Percentiles rank a stretch among this genome's conserved stretches.
phyloP scores from a whole-genome alignment of 2,888 invertebrate genomes.

The Euclidia mi region DNA sequence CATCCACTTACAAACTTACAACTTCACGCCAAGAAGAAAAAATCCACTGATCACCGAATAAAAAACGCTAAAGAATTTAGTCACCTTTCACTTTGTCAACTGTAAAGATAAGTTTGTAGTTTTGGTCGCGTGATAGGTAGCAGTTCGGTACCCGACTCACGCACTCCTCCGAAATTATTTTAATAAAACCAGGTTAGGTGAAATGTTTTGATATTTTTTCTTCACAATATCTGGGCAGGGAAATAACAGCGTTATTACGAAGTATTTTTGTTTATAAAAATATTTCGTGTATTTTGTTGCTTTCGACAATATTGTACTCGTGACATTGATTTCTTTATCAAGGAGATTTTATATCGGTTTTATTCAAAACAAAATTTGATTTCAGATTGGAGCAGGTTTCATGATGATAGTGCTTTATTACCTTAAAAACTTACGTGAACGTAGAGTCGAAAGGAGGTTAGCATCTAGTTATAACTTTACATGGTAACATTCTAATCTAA shows the following conservation, averaged over 20 bases:
- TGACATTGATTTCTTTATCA: background rate
- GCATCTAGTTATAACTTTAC: too few relatives aligned
- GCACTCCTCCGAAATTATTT: conserved; percentile 87
- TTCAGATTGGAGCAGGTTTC: background rate
- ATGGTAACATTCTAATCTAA: too few relatives aligned
- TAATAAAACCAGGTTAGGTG: conserved; percentile 86
- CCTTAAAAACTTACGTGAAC: too few relatives aligned
- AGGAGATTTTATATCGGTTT: conserved; percentile 1
- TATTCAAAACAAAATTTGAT: background rate
- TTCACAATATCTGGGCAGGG: conserved; percentile 54
- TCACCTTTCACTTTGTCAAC: conserved; percentile 41
- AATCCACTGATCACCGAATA: conserved; percentile 35
- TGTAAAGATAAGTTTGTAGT: conserved; percentile 65
- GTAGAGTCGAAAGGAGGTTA: too few relatives aligned
- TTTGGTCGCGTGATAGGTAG: conserved; percentile 76
- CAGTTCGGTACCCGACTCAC: conserved; percentile 81
- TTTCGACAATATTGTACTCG: background rate
- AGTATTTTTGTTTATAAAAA: conserved; percentile 28
- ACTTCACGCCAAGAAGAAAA: conserved; percentile 16
- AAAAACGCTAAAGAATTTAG: conserved; percentile 52
- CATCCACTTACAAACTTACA: conserved; percentile 45
- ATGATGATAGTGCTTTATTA: too few relatives aligned
- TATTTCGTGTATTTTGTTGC: conserved; percentile 8
- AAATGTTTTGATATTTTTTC: conserved; percentile 79
- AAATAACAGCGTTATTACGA: conserved; percentile 50